Evolutionary conservation across 2,797 vertebrate genomes (phyloP).

Genomic region (Arctocebus calabarensis): DNA sequence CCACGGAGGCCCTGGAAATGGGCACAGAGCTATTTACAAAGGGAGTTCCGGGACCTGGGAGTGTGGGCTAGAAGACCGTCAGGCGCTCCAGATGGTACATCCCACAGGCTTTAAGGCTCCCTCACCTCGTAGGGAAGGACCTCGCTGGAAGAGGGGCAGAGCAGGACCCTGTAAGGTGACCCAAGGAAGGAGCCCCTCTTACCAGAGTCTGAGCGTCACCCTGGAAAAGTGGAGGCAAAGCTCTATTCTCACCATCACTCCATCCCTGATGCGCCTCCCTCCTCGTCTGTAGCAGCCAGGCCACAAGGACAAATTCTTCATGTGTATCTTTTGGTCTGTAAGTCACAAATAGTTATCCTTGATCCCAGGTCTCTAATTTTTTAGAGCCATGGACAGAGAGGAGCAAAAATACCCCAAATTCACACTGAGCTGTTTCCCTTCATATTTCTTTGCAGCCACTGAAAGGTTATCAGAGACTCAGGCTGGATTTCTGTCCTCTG

Average conservation of each 20-base stretch:
- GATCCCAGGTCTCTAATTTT: neutral
- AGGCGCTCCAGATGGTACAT: neutral
- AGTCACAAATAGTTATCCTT: neutral
- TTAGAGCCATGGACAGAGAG: neutral
- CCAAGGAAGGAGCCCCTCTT: neutral
- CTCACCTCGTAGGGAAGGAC: neutral
- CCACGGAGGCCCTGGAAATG: neutral
- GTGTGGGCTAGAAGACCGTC: neutral
- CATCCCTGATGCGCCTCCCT: neutral
- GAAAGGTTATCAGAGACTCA: neutral
- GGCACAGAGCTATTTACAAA: neutral
- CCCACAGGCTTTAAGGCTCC: neutral
- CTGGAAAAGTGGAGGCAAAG: neutral
- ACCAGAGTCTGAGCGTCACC: neutral
- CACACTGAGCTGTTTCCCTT: neutral
- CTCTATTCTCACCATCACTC: neutral
- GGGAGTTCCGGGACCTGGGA: neutral
- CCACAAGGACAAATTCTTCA: neutral
- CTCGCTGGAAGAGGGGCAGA: neutral
- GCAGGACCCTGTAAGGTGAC: neutral
- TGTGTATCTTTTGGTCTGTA: neutral
- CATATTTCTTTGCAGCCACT: neutral
- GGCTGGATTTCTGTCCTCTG: neutral
- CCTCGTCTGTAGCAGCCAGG: neutral
- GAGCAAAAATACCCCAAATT: neutral